Conservation (phyloP, 1,140 invertebrate species). For the Neodiprion pinetum region DNA sequence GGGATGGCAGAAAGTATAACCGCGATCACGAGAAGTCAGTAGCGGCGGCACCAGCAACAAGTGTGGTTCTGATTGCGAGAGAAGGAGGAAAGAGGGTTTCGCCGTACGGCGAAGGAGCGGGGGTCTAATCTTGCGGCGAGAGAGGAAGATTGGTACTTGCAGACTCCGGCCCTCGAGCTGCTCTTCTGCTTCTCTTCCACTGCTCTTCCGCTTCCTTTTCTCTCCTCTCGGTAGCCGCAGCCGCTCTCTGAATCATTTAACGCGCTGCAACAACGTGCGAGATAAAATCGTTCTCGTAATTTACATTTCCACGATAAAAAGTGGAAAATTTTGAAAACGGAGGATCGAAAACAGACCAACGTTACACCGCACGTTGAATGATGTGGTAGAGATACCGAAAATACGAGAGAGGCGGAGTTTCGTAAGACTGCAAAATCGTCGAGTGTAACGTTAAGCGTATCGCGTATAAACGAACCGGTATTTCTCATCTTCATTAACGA, state of each 20-base stretch:
- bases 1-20: too few relatives aligned
- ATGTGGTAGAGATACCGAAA: too few relatives aligned
- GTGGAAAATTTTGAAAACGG: too few relatives aligned
- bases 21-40: not conserved
- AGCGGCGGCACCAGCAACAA: not conserved
- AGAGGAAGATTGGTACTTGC: not conserved
- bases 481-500: constrained; percentile 9
- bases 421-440: too few relatives aligned
- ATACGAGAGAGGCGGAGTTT: not conserved
- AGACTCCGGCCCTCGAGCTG: not conserved
- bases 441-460: too few relatives aligned
- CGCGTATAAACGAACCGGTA: not conserved
- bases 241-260: constrained; percentile 29
- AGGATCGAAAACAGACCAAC: too few relatives aligned
- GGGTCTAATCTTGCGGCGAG: constrained; percentile 1
- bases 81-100: not conserved
- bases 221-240: constrained; percentile 21
- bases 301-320: too few relatives aligned
- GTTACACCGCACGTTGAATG: too few relatives aligned
- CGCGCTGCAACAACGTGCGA: too few relatives aligned
- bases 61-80: not conserved
- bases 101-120: not conserved
- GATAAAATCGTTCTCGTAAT: too few relatives aligned
- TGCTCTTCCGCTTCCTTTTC: constrained; percentile 1
- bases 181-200: not conserved